Conservation (phyloP, 2,113 vertebrate species). For the Phalacrocorax aristotelis region DNA sequence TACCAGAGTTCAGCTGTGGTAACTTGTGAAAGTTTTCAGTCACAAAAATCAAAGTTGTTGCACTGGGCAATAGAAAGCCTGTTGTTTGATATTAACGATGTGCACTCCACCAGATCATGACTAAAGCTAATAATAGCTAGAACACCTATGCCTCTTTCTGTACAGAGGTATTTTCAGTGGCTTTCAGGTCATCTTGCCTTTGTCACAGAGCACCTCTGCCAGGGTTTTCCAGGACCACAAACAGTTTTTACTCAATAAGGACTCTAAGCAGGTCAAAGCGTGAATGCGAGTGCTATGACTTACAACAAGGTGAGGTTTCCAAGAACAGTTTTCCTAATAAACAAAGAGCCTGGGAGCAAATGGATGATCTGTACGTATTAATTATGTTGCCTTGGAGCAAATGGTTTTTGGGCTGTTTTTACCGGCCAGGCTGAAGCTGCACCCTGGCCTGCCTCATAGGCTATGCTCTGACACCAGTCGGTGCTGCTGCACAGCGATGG, state of each 20-base stretch:
- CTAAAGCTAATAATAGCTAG: neutral
- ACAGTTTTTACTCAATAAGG: neutral
- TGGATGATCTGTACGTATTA: neutral
- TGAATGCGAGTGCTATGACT: neutral
- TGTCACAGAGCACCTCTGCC: neutral
- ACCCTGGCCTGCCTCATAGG: too few species aligned
- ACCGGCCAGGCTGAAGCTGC: neutral
- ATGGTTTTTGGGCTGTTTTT: neutral
- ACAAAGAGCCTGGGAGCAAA: neutral
- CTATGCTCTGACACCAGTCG: rapidly evolving
- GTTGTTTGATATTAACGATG: neutral
- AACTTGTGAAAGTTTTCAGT: neutral
- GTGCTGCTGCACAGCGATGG: neutral
- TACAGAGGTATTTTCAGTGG: neutral
- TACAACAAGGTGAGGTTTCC: neutral
- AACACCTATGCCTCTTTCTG: neutral
- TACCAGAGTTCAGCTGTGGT: neutral
- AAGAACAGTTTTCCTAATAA: neutral
- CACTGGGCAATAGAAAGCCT: neutral
- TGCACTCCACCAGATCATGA: neutral
- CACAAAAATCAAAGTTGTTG: neutral
- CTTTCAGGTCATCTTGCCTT: neutral
- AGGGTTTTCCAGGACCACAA: neutral
- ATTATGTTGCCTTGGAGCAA: rapidly evolving
- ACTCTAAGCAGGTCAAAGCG: neutral